phyloP scores from a whole-genome alignment of 2,797 vertebrate genomes.

The Carduelis carduelis region DNA sequence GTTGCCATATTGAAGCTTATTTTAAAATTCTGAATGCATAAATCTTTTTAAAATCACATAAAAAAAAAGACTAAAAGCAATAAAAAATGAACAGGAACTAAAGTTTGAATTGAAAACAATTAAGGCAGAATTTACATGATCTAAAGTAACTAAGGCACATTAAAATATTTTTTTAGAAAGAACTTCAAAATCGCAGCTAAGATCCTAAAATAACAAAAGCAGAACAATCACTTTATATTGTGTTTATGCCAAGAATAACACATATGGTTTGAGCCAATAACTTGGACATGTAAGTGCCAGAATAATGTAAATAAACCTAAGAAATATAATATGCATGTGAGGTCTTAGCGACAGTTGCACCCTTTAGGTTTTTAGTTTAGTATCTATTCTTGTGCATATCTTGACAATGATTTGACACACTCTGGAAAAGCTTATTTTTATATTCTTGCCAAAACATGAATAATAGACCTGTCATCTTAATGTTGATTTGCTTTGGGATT shows the following conservation, averaged over 20 bases:
- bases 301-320: background rate
- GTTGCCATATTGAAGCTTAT: background rate
- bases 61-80: background rate
- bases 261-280: background rate
- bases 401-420: background rate
- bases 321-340: background rate
- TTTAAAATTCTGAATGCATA: background rate
- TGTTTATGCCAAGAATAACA: background rate
- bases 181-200: background rate
- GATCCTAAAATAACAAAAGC: conserved; percentile 9
- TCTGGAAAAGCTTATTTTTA: background rate
- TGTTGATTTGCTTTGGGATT: background rate
- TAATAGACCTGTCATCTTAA: background rate
- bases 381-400: background rate
- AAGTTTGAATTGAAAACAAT: background rate
- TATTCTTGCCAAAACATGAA: background rate
- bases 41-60: background rate
- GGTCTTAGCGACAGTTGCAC: background rate
- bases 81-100: background rate
- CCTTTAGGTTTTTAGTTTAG: background rate
- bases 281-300: background rate
- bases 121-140: background rate
- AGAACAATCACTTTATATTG: background rate
- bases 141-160: background rate
- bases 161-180: background rate